Evolutionary conservation across 2,113 vertebrate species (phyloP).

Genomic region (Lethenteron reissneri): DNA sequence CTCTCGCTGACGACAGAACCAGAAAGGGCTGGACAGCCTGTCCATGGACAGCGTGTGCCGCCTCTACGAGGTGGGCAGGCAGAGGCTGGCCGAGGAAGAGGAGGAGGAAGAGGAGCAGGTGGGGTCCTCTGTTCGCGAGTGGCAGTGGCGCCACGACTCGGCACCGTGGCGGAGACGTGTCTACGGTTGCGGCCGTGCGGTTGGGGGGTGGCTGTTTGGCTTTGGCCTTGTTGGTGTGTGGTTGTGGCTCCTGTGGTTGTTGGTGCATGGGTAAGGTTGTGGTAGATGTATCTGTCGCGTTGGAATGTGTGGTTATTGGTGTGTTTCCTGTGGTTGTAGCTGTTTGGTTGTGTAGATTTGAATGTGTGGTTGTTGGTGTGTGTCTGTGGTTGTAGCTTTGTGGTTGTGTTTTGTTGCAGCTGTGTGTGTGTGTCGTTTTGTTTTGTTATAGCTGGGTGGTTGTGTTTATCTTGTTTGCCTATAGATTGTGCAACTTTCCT

Average conservation of each 20-base stretch:
- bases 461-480: no score
- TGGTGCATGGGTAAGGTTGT: neutral
- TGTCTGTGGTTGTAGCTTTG: no score
- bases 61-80: conserved; percentile 82
- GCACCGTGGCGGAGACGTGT: neutral
- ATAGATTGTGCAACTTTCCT: no score
- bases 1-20: conserved; percentile 37
- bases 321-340: no score
- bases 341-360: no score
- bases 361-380: no score
- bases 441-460: no score
- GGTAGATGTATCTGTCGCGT: neutral
- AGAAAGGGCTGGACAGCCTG: conserved; percentile 59
- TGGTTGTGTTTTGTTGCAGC: no score
- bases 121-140: conserved; percentile 8
- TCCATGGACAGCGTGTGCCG: conserved; percentile 97
- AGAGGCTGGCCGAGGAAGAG: conserved; percentile 85
- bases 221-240: neutral
- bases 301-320: no score
- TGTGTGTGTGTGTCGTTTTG: no score
- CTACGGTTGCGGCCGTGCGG: neutral
- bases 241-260: neutral
- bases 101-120: conserved; percentile 97
- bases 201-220: neutral
- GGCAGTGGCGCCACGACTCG: no score